Conservation (phyloP, 2,113 vertebrate species). For the Leptobrachium ailaonicum region DNA sequence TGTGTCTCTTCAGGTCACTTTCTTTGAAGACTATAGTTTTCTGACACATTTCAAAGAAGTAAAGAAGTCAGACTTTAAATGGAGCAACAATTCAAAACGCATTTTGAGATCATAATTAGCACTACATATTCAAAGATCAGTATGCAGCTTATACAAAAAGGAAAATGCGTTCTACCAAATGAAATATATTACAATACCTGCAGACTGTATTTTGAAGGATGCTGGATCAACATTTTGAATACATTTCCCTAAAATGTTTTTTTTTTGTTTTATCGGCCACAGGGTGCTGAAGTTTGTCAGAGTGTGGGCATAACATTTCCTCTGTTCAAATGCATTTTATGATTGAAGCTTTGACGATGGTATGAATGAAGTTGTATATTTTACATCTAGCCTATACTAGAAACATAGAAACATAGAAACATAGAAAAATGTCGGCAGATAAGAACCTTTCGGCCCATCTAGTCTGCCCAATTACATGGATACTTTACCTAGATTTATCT, state of each 20-base stretch:
- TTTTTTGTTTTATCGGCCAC: not conserved
- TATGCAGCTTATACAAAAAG: slow-evolving; percentile 9
- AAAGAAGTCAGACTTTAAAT: slow-evolving; percentile 15
- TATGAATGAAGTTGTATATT: not conserved
- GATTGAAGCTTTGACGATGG: slow-evolving; percentile 23
- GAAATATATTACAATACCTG: slow-evolving; percentile 24
- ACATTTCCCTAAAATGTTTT: slow-evolving; percentile 1
- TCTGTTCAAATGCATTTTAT: slow-evolving; percentile 34
- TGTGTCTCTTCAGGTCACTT: slow-evolving; percentile 36
- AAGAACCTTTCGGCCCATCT: no score
- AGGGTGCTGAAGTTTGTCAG: not conserved
- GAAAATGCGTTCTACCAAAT: slow-evolving; percentile 19
- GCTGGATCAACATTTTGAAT: slow-evolving; percentile 14
- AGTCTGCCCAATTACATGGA: no score
- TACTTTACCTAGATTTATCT: no score
- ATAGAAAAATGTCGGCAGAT: no score
- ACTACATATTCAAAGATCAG: slow-evolving; percentile 4
- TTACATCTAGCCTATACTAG: not conserved
- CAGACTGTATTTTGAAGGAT: slow-evolving; percentile 29
- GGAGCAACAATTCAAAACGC: slow-evolving; percentile 13
- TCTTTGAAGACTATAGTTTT: slow-evolving; percentile 1
- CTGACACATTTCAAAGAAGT: slow-evolving; percentile 12
- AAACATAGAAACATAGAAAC: no score
- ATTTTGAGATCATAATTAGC: slow-evolving; percentile 5
- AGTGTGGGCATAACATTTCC: slow-evolving; percentile 31